Evolutionary conservation across 2,888 invertebrate genomes (phyloP), one percentile per base, ranked within the genome.

Genomic region (Phrixothrix hirtus): DNA sequence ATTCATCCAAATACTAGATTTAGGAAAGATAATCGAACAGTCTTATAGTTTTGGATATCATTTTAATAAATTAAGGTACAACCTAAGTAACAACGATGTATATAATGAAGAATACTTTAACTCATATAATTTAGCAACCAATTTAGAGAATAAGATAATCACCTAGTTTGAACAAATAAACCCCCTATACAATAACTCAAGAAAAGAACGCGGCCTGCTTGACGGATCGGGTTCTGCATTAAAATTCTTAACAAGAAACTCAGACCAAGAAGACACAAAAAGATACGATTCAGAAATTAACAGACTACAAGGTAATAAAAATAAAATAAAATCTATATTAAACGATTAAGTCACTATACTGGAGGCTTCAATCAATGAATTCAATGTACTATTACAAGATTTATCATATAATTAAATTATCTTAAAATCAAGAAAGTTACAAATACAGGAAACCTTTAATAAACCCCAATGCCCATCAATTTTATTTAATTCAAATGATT

Each of bases 401-500:
- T 16, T 35, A 35, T 5, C 35, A 15, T 9, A 35, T n/a, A 35
- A 35, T 10, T 15, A 35, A 35, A 6, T 35, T 14, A 16, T n/a
- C 6, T 16, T 35, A 35, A 15, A 35, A 15, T 15, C 16, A 12
- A 14, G 15, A 35, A 35, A 14, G n/a, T 35, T 16, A n/a, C n/a
- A 29, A 29, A 29, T 29, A 2, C 4, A 11, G 9, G 11, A 5
- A 3, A 11, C 3, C 9, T 3, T 21, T 29, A 29, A 10, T 4
- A 5, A 35, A 35, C 15, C n/a, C 15, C n/a, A n/a, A 35, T n/a
- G 14, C 9, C 9, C 14, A 35, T 35, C 2, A 44, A 13, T 14
- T 27, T 26, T 25, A 21, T n/a, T 7, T 47, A 13, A 21, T 15
- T 9, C 47, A 47, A 39, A 29, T 31, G n/a, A 17, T 21, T 21